A percentile compares a stretch with the other conserved stretches of the same genome.
These are phyloP conservation scores for Diplodus puntazzo DNA, from an alignment of 2,797 vertebrate species.

Conservation along the genomic window DNA sequence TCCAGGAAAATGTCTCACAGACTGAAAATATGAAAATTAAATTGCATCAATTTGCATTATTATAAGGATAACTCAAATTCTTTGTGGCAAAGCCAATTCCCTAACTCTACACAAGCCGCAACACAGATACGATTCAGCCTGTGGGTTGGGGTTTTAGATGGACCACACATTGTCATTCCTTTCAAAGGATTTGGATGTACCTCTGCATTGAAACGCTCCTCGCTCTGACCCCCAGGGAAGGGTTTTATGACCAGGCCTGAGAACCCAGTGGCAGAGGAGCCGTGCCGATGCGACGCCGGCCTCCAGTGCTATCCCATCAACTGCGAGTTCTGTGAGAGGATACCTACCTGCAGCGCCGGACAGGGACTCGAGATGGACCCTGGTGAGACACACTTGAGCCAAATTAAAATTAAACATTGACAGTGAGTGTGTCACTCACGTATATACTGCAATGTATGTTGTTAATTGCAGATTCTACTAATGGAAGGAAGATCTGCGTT, in stretches of 20 bases:
- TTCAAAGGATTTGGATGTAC: background rate
- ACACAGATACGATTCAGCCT: background rate
- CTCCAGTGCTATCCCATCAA: slow-evolving; percentile 90
- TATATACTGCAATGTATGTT: background rate
- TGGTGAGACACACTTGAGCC: slow-evolving; percentile 63
- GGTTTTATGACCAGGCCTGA: slow-evolving; percentile 86
- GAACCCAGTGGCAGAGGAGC: slow-evolving; percentile 84
- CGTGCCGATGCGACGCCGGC: slow-evolving; percentile 87
- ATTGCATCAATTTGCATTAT: background rate
- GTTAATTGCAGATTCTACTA: slow-evolving; percentile 60
- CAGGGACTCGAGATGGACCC: slow-evolving; percentile 79
- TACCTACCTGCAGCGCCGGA: slow-evolving; percentile 86
- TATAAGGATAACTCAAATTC: background rate
- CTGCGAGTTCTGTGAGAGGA: slow-evolving; percentile 91
- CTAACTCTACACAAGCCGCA: background rate
- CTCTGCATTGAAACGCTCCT: background rate
- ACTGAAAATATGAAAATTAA: background rate
- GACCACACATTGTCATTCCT: background rate
- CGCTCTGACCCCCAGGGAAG: slow-evolving; percentile 82
- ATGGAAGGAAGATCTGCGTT: slow-evolving; percentile 74
- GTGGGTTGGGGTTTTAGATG: background rate
- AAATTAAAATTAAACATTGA: background rate
- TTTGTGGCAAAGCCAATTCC: background rate
- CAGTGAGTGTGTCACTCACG: background rate
- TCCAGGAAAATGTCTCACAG: background rate